Evolutionary conservation across 2,888 invertebrate genomes (phyloP).

Genomic region (Ornithoptera priamus): DNA sequence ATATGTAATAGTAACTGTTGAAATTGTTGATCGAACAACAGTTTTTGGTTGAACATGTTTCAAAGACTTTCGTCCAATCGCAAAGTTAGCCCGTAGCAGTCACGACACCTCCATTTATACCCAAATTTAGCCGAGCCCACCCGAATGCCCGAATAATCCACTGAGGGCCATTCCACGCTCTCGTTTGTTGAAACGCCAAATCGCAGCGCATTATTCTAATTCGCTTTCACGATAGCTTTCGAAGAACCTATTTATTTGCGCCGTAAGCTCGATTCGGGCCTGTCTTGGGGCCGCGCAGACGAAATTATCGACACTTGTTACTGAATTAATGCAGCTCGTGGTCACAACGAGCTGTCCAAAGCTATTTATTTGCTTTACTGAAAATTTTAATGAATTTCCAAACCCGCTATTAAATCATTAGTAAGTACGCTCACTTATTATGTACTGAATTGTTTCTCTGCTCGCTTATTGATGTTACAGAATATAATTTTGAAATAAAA

Average conservation of each 20-base stretch:
- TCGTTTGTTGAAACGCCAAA: conserved; percentile 78
- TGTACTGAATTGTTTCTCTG: too few species aligned
- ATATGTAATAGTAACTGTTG: neutral
- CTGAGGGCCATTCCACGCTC: conserved; percentile 70
- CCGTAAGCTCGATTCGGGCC: conserved; percentile 59
- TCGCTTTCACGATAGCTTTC: conserved; percentile 75
- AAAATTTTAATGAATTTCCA: too few species aligned
- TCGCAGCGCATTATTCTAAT: conserved; percentile 79
- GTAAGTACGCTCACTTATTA: too few species aligned
- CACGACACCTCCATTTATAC: conserved; percentile 71
- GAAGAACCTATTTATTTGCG: conserved; percentile 76
- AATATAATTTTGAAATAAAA: too few species aligned
- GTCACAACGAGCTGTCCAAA: neutral
- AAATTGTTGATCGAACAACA: neutral
- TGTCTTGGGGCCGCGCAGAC: conserved; percentile 45
- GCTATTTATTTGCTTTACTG: too few species aligned
- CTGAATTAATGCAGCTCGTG: conserved; percentile 38
- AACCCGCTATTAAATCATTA: too few species aligned
- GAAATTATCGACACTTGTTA: conserved; percentile 45
- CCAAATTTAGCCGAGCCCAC: conserved; percentile 67
- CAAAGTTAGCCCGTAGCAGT: conserved; percentile 51
- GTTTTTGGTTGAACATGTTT: neutral
- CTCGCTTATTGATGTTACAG: too few species aligned
- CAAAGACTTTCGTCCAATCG: conserved; percentile 35
- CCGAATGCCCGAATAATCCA: conserved; percentile 71